Evolutionary conservation across 2,888 invertebrate genomes (phyloP), one percentile per base, ranked within the genome.

Genomic region (Drosophila eohydei): DNA sequence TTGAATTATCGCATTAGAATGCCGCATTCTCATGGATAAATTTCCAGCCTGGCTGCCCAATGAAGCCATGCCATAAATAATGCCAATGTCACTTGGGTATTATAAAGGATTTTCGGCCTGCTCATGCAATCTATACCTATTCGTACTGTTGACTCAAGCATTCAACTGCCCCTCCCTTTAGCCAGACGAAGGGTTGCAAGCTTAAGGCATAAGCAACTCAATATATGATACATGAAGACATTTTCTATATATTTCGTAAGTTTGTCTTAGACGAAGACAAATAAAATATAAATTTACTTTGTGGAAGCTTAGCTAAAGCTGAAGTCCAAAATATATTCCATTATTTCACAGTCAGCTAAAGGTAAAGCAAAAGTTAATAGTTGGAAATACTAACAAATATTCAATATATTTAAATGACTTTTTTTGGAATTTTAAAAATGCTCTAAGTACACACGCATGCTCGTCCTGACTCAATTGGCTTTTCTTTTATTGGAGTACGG

Each of bases 1-100:
- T 85, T 91, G 90, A 92, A 91, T 92, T 90, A 91, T 91, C 83
- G 89, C 89, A 90, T 88, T 90, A 86, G 88, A 88, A 81, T 82
- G 82, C 86, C 83, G 71, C 89, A 90, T 80, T 88, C 83, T 86
- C 87, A 81, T 87, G 80, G 80, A 83, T 81, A 82, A 68, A 85
- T 77, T 71, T 73, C 62, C 46, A 32, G 66, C 36, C 48, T 16
- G 44, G 60, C 61, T 67, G 74, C 72, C 83, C 80, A 81, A 91
- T 91, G 82, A 89, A 91, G 91, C 81, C 82, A 88, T 91, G 80
- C 81, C 90, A 78, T 91, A 90, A 91, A 91, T 90, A 88, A 81
- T 82, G 55, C 56, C 52, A 69, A 74, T 77, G 80, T 85, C 83
- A 76, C 78, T 81, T 62, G 83, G 82, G 86, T 70, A 82, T 91